Evolutionary conservation across 2,888 invertebrate genomes (phyloP).

Genomic region (Mesorhabditis sp.): DNA sequence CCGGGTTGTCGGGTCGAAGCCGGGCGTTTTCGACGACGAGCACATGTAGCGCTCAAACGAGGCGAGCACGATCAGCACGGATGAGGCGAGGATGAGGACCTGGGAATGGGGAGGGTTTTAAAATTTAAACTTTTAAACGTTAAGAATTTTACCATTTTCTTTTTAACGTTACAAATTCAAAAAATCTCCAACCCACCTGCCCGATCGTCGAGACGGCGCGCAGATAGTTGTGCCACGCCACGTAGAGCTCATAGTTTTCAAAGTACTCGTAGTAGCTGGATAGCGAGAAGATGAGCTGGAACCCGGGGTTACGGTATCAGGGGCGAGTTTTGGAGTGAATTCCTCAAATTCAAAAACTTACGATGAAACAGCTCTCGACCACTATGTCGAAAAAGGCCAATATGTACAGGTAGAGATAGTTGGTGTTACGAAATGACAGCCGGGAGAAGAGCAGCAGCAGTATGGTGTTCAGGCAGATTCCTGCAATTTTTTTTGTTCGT

Average conservation of each 20-base stretch:
- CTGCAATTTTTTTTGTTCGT: conserved; percentile 12
- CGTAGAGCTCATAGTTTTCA: conserved; percentile 27
- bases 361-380: conserved; percentile 41
- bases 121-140: not conserved
- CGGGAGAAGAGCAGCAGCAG: conserved; percentile 30
- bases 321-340: not conserved
- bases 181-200: conserved; percentile 16
- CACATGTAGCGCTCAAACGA: conserved; percentile 44
- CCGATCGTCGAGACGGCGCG: conserved; percentile 35
- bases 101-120: conserved; percentile 13
- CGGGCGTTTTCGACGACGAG: conserved; percentile 22
- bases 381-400: conserved; percentile 37
- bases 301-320: conserved; percentile 5
- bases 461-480: conserved; percentile 31
- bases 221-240: conserved; percentile 41
- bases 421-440: conserved; percentile 24
- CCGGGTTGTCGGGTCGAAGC: conserved; percentile 22
- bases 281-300: conserved; percentile 37
- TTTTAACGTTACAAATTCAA: too few relatives aligned
- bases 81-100: conserved; percentile 37
- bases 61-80: conserved; percentile 46
- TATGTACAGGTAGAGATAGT: conserved; percentile 33
- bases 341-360: conserved; percentile 16
- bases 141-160: too few relatives aligned
- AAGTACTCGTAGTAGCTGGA: conserved; percentile 36